Percentiles rank a stretch among this genome's conserved stretches.
Conservation (phyloP, 2,113 vertebrate genomes). For the Hymenochirus boettgeri region DNA sequence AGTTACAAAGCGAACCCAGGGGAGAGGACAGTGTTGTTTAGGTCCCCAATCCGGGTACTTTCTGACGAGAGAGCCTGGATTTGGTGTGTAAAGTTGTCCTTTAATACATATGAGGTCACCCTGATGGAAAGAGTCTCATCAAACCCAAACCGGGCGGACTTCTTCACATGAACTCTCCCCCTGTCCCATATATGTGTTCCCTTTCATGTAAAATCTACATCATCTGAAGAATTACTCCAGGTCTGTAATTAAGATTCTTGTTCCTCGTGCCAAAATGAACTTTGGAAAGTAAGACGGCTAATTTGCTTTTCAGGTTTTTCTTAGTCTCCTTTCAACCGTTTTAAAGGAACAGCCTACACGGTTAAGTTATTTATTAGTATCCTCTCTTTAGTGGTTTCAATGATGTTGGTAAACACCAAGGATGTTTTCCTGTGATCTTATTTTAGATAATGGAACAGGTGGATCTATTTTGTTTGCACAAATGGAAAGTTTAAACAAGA, state of each 20-base stretch:
- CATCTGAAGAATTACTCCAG: neutral
- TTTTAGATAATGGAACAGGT: slow-evolving; percentile 59
- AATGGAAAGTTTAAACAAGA: slow-evolving; percentile 52
- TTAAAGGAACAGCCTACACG: neutral
- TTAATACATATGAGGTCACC: no score
- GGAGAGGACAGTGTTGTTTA: no score
- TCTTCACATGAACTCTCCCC: no score
- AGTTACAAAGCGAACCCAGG: no score
- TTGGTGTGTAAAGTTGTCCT: no score
- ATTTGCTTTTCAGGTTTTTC: slow-evolving; percentile 1
- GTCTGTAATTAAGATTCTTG: neutral
- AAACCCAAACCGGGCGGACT: no score
- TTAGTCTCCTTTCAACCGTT: neutral
- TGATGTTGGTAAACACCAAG: slow-evolving; percentile 62
- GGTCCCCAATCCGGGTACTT: no score
- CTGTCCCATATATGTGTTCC: no score
- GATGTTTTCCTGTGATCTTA: slow-evolving; percentile 50
- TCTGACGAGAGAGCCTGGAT: no score
- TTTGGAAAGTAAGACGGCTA: neutral
- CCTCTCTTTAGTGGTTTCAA: slow-evolving; percentile 47
- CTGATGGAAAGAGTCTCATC: no score
- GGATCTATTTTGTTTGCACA: slow-evolving; percentile 58
- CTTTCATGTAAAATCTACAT: no score
- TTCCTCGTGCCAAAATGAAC: neutral
- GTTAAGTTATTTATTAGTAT: neutral